Percentiles rank a stretch among this genome's conserved stretches.
Conservation (phyloP, 1,140 invertebrate genomes). For the Vanessa atalanta region DNA sequence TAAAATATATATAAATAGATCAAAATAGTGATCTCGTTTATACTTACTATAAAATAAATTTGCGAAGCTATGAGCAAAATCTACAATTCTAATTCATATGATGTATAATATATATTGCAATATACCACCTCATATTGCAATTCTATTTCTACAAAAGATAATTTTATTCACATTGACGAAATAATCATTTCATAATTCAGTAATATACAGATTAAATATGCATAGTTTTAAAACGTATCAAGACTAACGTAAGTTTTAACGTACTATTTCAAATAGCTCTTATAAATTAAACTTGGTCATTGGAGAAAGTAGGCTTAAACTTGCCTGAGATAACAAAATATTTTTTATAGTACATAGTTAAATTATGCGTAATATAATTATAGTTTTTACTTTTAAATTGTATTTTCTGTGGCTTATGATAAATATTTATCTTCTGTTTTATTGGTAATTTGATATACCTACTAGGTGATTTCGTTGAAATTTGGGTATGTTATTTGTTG, state of each 20-base stretch:
- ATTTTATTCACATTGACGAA: neutral
- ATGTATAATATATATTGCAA: no score
- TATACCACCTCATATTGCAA: no score
- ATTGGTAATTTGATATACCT: no score
- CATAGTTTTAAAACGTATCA: neutral
- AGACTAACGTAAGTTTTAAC: neutral
- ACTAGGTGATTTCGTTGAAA: no score
- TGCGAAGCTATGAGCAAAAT: neutral
- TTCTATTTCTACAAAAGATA: neutral
- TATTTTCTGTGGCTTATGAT: no score
- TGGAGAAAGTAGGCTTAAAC: neutral
- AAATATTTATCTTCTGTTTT: no score
- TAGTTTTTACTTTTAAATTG: no score
- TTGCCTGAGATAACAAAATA: neutral
- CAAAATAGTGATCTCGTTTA: no score
- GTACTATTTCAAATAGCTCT: neutral
- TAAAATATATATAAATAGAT: no score
- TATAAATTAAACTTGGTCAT: slow-evolving; percentile 1
- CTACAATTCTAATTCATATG: neutral
- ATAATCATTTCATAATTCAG: neutral
- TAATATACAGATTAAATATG: neutral
- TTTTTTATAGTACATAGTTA: slow-evolving; percentile 5
- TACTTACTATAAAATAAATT: neutral
- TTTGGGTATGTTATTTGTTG: no score
- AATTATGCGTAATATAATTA: neutral